Percentiles rank a stretch among this genome's conserved stretches.
phyloP scores from a whole-genome alignment of 2,113 vertebrate species.

The Ovis canadensis region DNA sequence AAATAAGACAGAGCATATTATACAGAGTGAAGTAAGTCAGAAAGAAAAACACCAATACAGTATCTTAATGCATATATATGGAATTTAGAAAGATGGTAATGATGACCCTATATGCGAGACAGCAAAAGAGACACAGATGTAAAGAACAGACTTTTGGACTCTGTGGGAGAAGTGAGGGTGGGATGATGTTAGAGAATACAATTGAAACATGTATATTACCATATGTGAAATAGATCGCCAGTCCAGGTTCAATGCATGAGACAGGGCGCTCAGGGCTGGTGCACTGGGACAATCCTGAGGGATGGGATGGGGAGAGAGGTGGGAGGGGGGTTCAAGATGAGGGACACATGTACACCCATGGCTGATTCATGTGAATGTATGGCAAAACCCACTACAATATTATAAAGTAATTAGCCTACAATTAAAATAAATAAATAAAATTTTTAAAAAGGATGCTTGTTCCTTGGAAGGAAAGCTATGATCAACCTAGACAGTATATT shows the following conservation, averaged over 20 bases:
- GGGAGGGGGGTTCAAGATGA: not conserved
- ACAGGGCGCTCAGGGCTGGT: not conserved
- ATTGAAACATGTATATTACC: not conserved
- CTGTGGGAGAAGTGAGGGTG: not conserved
- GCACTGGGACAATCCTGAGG: not conserved
- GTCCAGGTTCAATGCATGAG: not conserved
- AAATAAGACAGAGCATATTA: not conserved
- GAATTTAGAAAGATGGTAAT: not conserved
- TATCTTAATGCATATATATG: not conserved
- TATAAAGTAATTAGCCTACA: not conserved
- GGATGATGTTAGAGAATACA: not conserved
- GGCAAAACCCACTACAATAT: not conserved
- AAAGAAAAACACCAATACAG: not conserved
- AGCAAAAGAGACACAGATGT: not conserved
- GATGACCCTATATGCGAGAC: not conserved
- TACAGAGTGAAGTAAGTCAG: not conserved
- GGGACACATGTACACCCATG: not conserved
- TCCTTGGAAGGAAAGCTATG: not conserved
- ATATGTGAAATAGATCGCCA: not conserved
- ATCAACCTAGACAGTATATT: not conserved
- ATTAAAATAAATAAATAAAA: not conserved
- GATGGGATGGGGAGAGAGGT: not conserved
- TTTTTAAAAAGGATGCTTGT: not conserved
- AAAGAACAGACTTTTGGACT: not conserved
- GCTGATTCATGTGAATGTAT: not conserved